Percentiles rank a stretch among this genome's conserved stretches.
Evolutionary conservation across 2,888 invertebrate species (phyloP).

Genomic region (Phytoseiulus persimilis): DNA sequence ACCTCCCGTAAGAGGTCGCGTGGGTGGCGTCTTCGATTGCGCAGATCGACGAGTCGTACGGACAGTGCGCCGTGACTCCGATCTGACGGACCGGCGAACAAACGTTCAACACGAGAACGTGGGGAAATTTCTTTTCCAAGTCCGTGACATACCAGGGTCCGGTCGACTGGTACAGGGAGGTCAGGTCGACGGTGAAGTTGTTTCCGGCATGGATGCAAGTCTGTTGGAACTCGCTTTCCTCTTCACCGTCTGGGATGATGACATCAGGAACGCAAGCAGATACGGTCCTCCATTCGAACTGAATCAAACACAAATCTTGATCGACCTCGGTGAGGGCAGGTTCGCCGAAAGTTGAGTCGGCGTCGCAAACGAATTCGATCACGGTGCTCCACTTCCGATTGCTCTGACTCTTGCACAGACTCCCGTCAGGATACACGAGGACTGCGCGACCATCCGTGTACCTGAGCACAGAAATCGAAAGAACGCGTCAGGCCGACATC

Average conservation of each 20-base stretch:
- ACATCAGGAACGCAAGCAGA: conserved; percentile 21
- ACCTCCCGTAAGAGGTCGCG: background rate
- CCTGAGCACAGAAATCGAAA: no score
- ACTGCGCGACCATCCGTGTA: conserved; percentile 43
- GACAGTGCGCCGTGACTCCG: background rate
- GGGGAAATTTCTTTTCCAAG: background rate
- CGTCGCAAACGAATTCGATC: conserved; percentile 48
- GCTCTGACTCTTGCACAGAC: conserved; percentile 42
- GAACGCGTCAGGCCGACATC: no score
- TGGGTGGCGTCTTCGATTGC: background rate
- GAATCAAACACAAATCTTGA: background rate
- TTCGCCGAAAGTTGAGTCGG: background rate
- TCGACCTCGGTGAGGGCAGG: conserved; percentile 9
- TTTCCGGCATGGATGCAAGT: background rate
- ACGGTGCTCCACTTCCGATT: conserved; percentile 45
- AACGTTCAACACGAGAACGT: background rate
- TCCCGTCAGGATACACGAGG: conserved; percentile 41
- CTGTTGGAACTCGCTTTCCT: conserved; percentile 17
- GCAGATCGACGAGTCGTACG: background rate
- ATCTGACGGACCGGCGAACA: background rate
- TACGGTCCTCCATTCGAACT: conserved; percentile 16
- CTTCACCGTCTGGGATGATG: background rate
- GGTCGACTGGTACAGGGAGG: background rate
- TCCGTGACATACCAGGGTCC: background rate
- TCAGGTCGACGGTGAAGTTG: conserved; percentile 19